These are phyloP conservation scores for Chymomyza procnemis DNA, from an alignment of 2,888 invertebrate species.

Conservation along the genomic window DNA sequence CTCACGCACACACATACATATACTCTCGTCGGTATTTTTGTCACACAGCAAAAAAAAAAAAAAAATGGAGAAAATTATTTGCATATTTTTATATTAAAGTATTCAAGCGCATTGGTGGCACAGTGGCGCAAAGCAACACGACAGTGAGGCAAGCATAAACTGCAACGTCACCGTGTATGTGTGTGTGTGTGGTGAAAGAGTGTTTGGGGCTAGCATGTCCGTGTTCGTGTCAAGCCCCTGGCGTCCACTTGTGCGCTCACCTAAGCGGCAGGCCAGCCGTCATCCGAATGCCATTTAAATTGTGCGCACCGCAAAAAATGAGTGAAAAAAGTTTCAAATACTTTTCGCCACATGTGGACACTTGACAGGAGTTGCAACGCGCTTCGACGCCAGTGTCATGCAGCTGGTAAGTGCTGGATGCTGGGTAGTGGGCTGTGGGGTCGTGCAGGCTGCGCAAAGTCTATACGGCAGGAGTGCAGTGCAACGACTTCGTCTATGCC, in stretches of 20 bases:
- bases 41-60: slow-evolving; percentile 31
- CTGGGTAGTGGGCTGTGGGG: neutral
- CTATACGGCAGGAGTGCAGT: slow-evolving; percentile 19
- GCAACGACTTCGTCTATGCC: slow-evolving; percentile 44
- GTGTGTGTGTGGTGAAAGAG: slow-evolving; percentile 3
- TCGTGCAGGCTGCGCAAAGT: slow-evolving; percentile 10
- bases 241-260: slow-evolving; percentile 62
- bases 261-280: slow-evolving; percentile 61
- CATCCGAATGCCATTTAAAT: slow-evolving; percentile 58
- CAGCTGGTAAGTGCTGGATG: neutral
- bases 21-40: slow-evolving; percentile 32
- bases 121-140: slow-evolving; percentile 52
- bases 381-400: slow-evolving; percentile 4
- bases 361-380: slow-evolving; percentile 33
- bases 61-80: slow-evolving; percentile 42
- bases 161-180: slow-evolving; percentile 16
- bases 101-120: slow-evolving; percentile 45
- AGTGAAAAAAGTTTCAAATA: slow-evolving; percentile 33
- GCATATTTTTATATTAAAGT: slow-evolving; percentile 65
- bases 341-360: slow-evolving; percentile 64
- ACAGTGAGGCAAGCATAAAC: slow-evolving; percentile 4
- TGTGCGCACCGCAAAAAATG: slow-evolving; percentile 42
- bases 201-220: slow-evolving; percentile 4
- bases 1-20: slow-evolving; percentile 2
- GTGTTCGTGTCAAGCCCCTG: slow-evolving; percentile 42